Conservation (phyloP, 2,888 invertebrate species). For the Spilarctia lutea region DNA sequence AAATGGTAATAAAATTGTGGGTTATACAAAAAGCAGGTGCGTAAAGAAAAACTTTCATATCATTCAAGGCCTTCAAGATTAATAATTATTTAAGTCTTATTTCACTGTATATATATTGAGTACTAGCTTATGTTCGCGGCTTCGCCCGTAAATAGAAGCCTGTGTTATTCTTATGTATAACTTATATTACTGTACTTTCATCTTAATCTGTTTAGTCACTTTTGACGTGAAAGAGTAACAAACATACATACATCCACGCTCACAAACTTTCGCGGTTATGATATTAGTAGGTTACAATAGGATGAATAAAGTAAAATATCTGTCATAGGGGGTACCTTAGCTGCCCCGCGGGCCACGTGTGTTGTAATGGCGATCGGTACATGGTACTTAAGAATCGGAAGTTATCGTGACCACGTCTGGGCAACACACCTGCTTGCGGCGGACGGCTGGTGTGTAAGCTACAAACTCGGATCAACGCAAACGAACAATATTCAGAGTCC, state of each 20-base stretch:
- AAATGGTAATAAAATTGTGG: constrained; percentile 45
- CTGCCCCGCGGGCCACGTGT: constrained; percentile 66
- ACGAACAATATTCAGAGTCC: constrained; percentile 32
- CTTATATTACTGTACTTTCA: constrained; percentile 13
- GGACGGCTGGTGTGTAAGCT: constrained; percentile 46
- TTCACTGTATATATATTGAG: constrained; percentile 49
- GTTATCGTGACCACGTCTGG: constrained; percentile 70
- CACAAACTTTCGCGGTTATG: no score
- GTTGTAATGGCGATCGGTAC: constrained; percentile 75
- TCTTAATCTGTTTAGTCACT: no score
- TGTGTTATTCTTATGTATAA: no score
- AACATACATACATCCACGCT: no score
- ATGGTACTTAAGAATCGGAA: constrained; percentile 75
- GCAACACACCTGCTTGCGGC: constrained; percentile 70
- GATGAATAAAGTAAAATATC: constrained; percentile 55
- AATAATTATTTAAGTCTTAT: constrained; percentile 46
- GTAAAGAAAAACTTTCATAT: constrained; percentile 51
- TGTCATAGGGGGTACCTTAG: constrained; percentile 63
- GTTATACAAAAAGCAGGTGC: constrained; percentile 50
- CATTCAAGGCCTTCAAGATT: constrained; percentile 44
- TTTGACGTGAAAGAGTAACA: no score
- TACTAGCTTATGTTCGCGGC: constrained; percentile 11
- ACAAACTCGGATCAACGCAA: constrained; percentile 30
- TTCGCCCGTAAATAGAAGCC: no score
- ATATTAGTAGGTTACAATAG: no score